Base-by-base conservation (phyloP, 2,113 vertebrate genomes). In the Psittacus erithacus region DNA sequence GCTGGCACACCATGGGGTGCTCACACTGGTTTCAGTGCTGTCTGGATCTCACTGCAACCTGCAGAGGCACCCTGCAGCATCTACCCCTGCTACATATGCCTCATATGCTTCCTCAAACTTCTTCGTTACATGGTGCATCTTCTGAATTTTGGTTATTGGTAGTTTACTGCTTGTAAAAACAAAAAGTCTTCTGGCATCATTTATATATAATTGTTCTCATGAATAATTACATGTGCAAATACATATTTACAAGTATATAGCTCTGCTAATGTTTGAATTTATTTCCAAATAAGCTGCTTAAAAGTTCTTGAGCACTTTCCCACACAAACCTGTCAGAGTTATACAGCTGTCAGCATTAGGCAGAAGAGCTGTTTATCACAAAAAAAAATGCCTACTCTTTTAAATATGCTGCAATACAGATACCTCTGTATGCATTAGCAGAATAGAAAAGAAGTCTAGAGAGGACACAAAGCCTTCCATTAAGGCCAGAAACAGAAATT, bases 11-110 rank as follows among this genome's bases (percentile, higher is more conserved):
- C 8, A 13, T 4, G 19, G 17, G 17, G 8, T 6, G 13, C 38
- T 67, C 41, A 57, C 17, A 16, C 17, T 19, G 33, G 8, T 57
- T 43, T 57, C 55, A 60, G 60, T 47, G 50, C 50, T 49, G 18
- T 5, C 43, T 49, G 52, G 28, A 69, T 14, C 15, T 39, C 3
- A 0, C 55, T n/a, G 52, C 49, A 20, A 59, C 17, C 28, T 22
- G 47, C 33, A 50, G 14, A 46, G 17, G 31, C 46, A 73, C 43
- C 7, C 16, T 24, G 20, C 47, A 71, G 67, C 6, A 20, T 41
- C 50, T 8, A 0, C 11, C 24, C 20, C 13, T 49, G 70, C 3
- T 29, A 44, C 0, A 0, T 35, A 35, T 17, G n/a, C 24, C 12
- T 24, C n/a, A 24, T 9, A 47, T 3, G 3, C 23, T 25, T 77